Conservation (phyloP, 2,888 invertebrate genomes). For the Calliphora vomitoria region DNA sequence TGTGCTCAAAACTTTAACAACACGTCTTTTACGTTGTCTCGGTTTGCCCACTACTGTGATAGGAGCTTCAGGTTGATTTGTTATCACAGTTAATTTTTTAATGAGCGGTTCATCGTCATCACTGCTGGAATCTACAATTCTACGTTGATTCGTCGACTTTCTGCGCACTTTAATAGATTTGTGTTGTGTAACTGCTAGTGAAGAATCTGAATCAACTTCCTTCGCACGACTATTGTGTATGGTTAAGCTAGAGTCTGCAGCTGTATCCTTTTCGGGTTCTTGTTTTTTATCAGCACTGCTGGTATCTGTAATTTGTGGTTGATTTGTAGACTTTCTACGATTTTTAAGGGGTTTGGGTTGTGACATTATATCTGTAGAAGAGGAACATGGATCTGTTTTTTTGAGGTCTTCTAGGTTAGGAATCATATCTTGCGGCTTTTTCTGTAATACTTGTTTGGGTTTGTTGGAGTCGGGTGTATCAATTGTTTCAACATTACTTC, state of each 20-base stretch:
- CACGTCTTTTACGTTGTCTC: conserved; percentile 41
- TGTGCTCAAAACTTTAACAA: conserved; percentile 62
- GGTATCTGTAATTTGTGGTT: neutral
- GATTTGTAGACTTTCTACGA: neutral
- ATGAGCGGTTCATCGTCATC: conserved; percentile 7
- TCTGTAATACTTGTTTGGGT: neutral
- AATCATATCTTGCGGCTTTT: neutral
- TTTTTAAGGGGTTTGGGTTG: neutral
- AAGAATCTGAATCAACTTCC: conserved; percentile 15
- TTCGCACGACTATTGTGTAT: too few relatives aligned
- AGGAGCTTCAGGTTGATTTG: neutral
- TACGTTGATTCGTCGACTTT: conserved; percentile 42
- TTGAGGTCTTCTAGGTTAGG: neutral
- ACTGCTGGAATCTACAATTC: conserved; percentile 18
- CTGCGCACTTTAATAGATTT: conserved; percentile 9
- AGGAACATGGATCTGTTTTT: too few relatives aligned
- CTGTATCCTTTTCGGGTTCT: neutral
- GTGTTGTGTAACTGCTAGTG: conserved; percentile 1
- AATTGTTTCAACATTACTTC: neutral
- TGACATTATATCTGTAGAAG: neutral
- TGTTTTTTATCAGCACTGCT: neutral
- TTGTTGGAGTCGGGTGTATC: neutral
- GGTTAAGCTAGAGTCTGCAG: neutral
- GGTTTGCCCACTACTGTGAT: neutral
- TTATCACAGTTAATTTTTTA: conserved; percentile 40